Evolutionary conservation across 2,888 invertebrate species (phyloP).

Genomic region (Macropis europaea): DNA sequence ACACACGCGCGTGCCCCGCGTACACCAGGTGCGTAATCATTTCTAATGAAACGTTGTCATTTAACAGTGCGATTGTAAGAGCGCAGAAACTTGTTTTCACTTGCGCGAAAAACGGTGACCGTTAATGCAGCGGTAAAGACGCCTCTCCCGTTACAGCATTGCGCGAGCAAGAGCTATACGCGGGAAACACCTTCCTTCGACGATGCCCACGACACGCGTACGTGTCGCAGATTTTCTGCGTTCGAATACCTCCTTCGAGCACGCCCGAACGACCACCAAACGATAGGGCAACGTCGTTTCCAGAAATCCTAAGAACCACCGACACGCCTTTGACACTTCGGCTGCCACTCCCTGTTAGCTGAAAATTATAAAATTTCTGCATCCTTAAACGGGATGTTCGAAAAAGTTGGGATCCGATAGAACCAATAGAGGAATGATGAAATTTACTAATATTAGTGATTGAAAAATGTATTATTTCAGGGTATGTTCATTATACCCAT

Average conservation of each 20-base stretch:
- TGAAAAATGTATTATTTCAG: too few relatives aligned
- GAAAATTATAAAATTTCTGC: too few relatives aligned
- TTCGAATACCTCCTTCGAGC: too few relatives aligned
- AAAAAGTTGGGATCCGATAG: too few relatives aligned
- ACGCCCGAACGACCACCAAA: too few relatives aligned
- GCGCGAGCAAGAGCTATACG: slow-evolving; percentile 67
- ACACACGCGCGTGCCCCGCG: slow-evolving; percentile 23
- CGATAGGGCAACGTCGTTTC: slow-evolving; percentile 28
- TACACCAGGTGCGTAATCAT: slow-evolving; percentile 73
- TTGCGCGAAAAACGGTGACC: slow-evolving; percentile 79
- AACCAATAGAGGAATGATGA: too few relatives aligned
- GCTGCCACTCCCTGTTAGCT: too few relatives aligned
- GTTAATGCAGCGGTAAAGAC: slow-evolving; percentile 80
- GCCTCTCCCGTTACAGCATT: slow-evolving; percentile 79
- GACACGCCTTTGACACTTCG: too few relatives aligned
- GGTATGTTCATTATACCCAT: too few relatives aligned
- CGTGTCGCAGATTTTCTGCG: slow-evolving; percentile 46
- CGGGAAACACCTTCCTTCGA: slow-evolving; percentile 66
- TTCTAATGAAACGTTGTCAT: slow-evolving; percentile 78
- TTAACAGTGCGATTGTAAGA: slow-evolving; percentile 76
- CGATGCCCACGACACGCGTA: slow-evolving; percentile 41
- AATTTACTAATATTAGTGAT: too few relatives aligned
- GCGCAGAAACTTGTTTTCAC: slow-evolving; percentile 78
- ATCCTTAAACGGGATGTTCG: too few relatives aligned
- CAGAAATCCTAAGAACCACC: slow-evolving; percentile 35